Percentiles rank a stretch among this genome's conserved stretches.
Conservation (phyloP, 2,797 vertebrate species). For the Simalia tracyae region DNA sequence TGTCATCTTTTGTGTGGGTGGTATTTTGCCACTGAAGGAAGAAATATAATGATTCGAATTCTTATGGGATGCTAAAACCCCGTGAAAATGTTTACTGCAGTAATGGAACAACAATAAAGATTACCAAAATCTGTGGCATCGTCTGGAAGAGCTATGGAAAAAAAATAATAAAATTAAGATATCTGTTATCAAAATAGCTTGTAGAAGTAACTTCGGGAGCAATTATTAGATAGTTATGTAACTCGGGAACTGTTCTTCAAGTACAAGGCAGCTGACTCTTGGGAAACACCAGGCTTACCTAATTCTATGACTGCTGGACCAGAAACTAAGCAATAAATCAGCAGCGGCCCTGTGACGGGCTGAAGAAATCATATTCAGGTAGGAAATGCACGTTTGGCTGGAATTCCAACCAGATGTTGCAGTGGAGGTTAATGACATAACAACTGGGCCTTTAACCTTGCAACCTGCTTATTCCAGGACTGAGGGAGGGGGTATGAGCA, state of each 20-base stretch:
- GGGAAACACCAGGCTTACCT: neutral
- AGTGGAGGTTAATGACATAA: neutral
- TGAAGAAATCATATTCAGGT: neutral
- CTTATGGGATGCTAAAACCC: neutral
- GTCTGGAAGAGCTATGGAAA: slow-evolving; percentile 4
- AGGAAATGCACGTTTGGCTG: neutral
- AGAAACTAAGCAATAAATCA: neutral
- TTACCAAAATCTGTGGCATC: slow-evolving; percentile 16
- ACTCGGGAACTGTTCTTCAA: neutral
- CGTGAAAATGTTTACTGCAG: neutral
- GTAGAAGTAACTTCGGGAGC: neutral
- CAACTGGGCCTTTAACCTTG: neutral
- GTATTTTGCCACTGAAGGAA: neutral
- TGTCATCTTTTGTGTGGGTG: neutral
- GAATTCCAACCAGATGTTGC: neutral
- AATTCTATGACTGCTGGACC: neutral
- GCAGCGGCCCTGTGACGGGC: neutral
- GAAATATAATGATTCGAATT: neutral
- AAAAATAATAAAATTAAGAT: neutral
- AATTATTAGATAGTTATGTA: neutral
- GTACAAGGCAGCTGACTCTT: neutral
- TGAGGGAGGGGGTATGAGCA: neutral
- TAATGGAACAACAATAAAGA: neutral
- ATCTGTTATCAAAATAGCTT: neutral
- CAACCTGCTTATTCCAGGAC: neutral